Conservation (phyloP, 1,140 invertebrate genomes). For the Pseudomyrmex flavicornis region DNA sequence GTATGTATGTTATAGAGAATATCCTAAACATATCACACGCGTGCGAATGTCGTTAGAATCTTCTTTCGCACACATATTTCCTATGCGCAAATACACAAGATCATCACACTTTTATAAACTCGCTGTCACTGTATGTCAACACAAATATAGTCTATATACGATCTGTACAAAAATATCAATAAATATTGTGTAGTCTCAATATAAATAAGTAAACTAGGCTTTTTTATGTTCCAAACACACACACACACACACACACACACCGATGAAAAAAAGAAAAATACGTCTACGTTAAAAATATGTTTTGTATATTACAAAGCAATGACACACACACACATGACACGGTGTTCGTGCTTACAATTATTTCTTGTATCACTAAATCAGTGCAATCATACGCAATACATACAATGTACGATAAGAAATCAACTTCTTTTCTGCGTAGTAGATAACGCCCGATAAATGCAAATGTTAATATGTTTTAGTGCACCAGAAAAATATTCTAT, state of each 20-base stretch:
- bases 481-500: constrained; percentile 44
- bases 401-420: constrained; percentile 30
- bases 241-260: background rate
- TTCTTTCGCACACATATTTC: constrained; percentile 22
- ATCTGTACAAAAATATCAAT: constrained; percentile 57
- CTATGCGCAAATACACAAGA: constrained; percentile 26
- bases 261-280: no score
- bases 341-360: constrained; percentile 1
- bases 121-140: background rate
- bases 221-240: constrained; percentile 29
- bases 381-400: constrained; percentile 9
- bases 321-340: no score
- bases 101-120: background rate
- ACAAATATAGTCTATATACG: constrained; percentile 11
- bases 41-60: constrained; percentile 19
- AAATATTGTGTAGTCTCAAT: constrained; percentile 54
- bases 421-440: constrained; percentile 14
- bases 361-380: constrained; percentile 31
- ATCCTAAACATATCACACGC: constrained; percentile 30
- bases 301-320: no score
- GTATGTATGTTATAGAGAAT: constrained; percentile 25
- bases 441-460: constrained; percentile 64
- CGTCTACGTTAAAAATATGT: no score
- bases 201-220: constrained; percentile 23
- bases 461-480: constrained; percentile 38